Percentiles rank a stretch among this genome's conserved stretches.
Evolutionary conservation across 2,888 invertebrate species (phyloP).

Genomic region (Caenorhabditis doughertyi): DNA sequence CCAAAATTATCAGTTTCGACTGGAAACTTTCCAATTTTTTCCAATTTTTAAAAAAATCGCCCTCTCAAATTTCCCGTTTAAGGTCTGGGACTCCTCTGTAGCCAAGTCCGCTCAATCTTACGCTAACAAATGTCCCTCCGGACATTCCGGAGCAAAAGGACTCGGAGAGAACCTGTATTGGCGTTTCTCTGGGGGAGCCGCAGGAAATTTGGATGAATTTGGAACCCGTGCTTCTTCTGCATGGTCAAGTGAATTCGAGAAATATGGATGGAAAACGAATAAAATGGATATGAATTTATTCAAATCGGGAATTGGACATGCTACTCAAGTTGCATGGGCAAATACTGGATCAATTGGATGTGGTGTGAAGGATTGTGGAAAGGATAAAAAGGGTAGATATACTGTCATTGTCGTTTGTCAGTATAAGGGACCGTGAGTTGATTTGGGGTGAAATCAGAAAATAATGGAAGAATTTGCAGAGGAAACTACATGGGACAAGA

Average conservation of each 20-base stretch:
- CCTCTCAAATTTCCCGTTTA: too few species aligned
- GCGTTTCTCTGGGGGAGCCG: background rate
- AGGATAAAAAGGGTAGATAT: background rate
- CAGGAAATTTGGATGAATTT: background rate
- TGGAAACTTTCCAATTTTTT: too few species aligned
- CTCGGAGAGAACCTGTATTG: conserved; percentile 40
- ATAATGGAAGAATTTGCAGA: conserved; percentile 20
- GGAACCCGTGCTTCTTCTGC: conserved; percentile 6
- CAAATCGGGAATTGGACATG: conserved; percentile 40
- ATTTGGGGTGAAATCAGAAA: background rate
- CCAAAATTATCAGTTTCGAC: too few species aligned
- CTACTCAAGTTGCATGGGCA: conserved; percentile 63
- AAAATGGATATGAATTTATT: conserved; percentile 4
- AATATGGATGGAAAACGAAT: conserved; percentile 55
- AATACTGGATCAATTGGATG: conserved; percentile 47
- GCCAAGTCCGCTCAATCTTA: conserved; percentile 37
- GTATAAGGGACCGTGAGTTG: conserved; percentile 19
- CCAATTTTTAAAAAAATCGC: too few species aligned
- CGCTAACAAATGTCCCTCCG: conserved; percentile 33
- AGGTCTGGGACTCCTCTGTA: conserved; percentile 33
- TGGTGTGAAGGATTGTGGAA: conserved; percentile 53
- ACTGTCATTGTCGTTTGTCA: conserved; percentile 19
- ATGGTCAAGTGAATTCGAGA: conserved; percentile 59
- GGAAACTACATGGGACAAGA: conserved; percentile 26
- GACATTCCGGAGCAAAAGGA: background rate